These are phyloP conservation scores for Rhynchomys soricoides DNA, from an alignment of 2,113 vertebrate species.

Conservation along the genomic window DNA sequence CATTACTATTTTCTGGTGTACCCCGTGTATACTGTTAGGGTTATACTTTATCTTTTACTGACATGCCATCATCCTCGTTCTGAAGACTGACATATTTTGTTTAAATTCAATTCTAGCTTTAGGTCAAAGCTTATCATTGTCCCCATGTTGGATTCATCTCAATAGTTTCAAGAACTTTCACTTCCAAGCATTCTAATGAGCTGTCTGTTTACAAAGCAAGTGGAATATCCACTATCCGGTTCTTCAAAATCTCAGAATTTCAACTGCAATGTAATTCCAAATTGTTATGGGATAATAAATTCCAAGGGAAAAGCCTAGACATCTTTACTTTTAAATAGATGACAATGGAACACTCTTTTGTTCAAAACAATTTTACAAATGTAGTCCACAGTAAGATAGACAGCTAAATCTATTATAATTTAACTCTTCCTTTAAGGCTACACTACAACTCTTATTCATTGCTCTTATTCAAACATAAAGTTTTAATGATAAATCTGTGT, in stretches of 20 bases:
- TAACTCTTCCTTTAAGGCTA: not conserved
- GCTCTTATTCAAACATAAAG: not conserved
- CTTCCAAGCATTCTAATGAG: not conserved
- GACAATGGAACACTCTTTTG: not conserved
- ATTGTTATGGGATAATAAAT: not conserved
- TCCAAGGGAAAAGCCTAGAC: not conserved
- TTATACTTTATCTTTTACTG: not conserved
- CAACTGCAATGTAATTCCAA: not conserved
- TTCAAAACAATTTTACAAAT: not conserved
- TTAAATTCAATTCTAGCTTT: not conserved
- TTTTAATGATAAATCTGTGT: not conserved
- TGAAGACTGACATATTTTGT: not conserved
- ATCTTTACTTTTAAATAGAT: not conserved
- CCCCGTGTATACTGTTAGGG: not conserved
- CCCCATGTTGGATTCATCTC: not conserved
- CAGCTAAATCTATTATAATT: not conserved
- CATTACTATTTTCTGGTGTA: not conserved
- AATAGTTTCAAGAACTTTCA: not conserved
- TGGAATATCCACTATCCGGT: not conserved
- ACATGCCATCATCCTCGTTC: not conserved
- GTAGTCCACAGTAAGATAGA: not conserved
- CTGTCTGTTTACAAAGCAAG: slow-evolving; percentile 15
- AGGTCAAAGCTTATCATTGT: not conserved
- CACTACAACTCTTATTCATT: not conserved
- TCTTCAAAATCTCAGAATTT: not conserved